Evolutionary conservation across 2,888 invertebrate genomes (phyloP), one percentile per base, ranked within the genome.

Genomic region (Celastrina argiolus): DNA sequence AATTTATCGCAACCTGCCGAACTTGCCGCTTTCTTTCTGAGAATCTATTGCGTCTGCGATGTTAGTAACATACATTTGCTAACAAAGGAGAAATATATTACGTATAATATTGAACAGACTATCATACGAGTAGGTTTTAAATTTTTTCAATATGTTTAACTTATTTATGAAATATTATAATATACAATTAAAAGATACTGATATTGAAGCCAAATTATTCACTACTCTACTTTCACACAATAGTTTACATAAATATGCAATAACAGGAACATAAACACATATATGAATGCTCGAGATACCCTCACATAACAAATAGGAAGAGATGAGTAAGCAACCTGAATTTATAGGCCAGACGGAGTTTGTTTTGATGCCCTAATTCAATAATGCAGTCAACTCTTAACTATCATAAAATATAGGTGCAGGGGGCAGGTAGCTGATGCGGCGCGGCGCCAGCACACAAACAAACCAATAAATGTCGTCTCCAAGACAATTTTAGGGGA

Each of bases 1-100:
- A 80, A 82, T 87, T 88, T 87, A 87, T 87, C 86, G 87, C 77
- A 73, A 81, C 85, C 87, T 88, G 87, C 83, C 86, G 83, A 88
- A 88, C 84, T 88, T 88, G 84, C 81, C 81, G 83, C 84, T 82
- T 83, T 81, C 79, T 80, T 83, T 75, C 82, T 75, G 77, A 77
- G 77, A 78, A 83, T 83, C 82, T 61, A 61, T 61, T 61, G 61
- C 61, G 36, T 61, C 36, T 36, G 61, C 61, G 61, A 61, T 61
- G 39, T 61, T 61, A 22, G 36, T 22, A 39, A 61, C 61, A 22
- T 39, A 39, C 22, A 18, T 61, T 39, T 61, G 61, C 22, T 16
- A 31, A 59, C 58, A 67, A 64, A 58, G 58, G 58, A 58, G 45
- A 64, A 58, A 67, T 16, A 59, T 41, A 58, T 58, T 41, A 8